Conservation (phyloP, 2,113 vertebrate species). For the Oxygymnocypris stewartii region DNA sequence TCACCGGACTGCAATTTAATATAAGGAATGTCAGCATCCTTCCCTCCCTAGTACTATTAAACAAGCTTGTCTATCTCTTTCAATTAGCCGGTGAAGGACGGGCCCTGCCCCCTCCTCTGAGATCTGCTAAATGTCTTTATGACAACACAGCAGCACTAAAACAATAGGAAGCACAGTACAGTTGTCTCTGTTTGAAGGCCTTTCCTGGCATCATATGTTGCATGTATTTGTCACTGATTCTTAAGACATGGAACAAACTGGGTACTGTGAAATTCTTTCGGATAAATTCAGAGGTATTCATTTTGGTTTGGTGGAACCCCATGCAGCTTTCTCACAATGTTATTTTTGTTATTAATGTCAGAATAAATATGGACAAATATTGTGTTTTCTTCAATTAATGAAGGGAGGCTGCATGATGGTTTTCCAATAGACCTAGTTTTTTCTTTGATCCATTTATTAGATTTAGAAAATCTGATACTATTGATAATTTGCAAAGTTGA, state of each 20-base stretch:
- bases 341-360: background rate
- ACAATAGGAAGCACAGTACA: conserved; percentile 25
- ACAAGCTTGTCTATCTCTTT: conserved; percentile 52
- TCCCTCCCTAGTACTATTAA: conserved; percentile 44
- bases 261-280: background rate
- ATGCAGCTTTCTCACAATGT: too few species aligned
- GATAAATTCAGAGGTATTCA: too few species aligned
- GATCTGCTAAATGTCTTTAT: conserved; percentile 45
- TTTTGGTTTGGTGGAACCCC: too few species aligned
- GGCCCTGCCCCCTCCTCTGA: conserved; percentile 25
- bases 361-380: background rate
- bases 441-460: too few species aligned
- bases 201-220: background rate
- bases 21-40: conserved; percentile 56
- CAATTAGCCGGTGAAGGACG: conserved; percentile 52
- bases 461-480: too few species aligned
- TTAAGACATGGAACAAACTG: background rate
- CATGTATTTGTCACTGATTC: background rate
- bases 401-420: background rate
- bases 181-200: background rate
- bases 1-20: conserved; percentile 61
- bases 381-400: background rate
- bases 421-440: too few species aligned
- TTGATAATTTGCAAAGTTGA: too few species aligned
- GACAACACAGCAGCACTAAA: conserved; percentile 51